Base-by-base conservation (phyloP, 2,888 invertebrate genomes). In the Epirrhoe alternata region DNA sequence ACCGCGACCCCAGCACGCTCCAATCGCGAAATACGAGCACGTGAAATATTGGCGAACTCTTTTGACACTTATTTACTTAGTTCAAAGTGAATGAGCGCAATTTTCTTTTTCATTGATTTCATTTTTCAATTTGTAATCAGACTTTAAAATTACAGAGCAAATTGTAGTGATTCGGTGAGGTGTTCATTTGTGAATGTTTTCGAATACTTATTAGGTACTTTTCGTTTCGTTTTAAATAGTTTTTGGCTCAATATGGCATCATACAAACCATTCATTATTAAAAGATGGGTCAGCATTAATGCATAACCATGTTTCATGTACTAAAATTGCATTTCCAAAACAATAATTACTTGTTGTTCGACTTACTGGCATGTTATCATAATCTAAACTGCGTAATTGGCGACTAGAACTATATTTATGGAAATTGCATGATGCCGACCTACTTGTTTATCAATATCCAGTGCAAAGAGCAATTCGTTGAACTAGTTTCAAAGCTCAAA, bases 401-500 rank as follows among this genome's bases (percentile, higher is more conserved):
- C 72, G 72, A 76, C 66, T 79, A 76, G 64, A 77, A 76, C 74
- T 71, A 71, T 73, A 71, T 75, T 74, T 77, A 76, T 81, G 78
- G 79, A 83, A 82, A 83, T 80, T 81, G 87, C 87, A 86, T 81
- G 85, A 84, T 76, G 77, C 75, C 77, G 83, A 82, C 85, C 85
- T 80, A 81, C 72, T 80, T 84, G 60, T 70, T 82, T 84, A 85
- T 87, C 82, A 79, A 69, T 67, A 75, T 74, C 63, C 69, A 79
- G 84, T 78, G 79, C 82, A 86, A 86, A 86, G 83, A 85, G 86
- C 82, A 84, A 75, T 74, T 78, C 73, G 60, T 68, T 74, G 75
- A 61, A 78, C 71, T 76, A 73, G 71, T 72, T 76, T 69, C 69
- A 56, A 70, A 55, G 53, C 69, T 66, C 56, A 59, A 70, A 69